Evolutionary conservation across 2,797 vertebrate genomes (phyloP), one percentile per base, ranked within the genome.

Genomic region (Clamator glandarius): DNA sequence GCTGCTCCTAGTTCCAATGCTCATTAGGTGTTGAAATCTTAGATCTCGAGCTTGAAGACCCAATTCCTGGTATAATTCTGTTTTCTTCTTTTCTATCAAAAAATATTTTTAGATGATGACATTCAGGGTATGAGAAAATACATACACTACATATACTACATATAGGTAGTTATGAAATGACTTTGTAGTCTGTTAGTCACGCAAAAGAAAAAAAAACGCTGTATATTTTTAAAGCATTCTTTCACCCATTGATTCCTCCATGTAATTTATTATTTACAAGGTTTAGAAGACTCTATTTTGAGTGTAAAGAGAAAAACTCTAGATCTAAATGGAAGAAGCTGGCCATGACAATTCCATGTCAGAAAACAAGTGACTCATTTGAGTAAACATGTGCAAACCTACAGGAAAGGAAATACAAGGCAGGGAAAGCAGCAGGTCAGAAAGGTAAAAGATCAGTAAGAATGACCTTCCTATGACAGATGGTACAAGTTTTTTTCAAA

Each of bases 31-130:
- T 88, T 99, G 99, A 95, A 99, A 99, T 78, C 99, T 98, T 76
- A 99, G 96, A 95, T 99, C 99, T 97, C 99, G 98, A 70, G 99
- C 99, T 93, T 99, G 99, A 92, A 99, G 98, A 93, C 98, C 98
- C 64, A 99, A 87, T 87, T 99, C 99, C 95, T 99, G 99, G 88
- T 98, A 99, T 36, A 99, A 97, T 94, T 99, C 99, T 0, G 98
- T 99, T 98, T 99, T 99, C 96, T 99, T 99, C 92, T 98, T 99
- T 96, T 99, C 99, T 99, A 54, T 51, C 63, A 88, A 68, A 85
- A 92, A 93, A 69, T 6, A 58, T 54, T 59, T 89, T 67, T 42
- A 80, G 39, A 72, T 46, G 7, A 84, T 85, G 52, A 51, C 16
- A 46, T 77, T 79, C 69, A 80, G 26, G 54, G 28, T 21, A 64